Evolutionary conservation across 2,888 invertebrate genomes (phyloP), one percentile per base, ranked within the genome.

Genomic region (Chaetogeoica ovagalla): DNA sequence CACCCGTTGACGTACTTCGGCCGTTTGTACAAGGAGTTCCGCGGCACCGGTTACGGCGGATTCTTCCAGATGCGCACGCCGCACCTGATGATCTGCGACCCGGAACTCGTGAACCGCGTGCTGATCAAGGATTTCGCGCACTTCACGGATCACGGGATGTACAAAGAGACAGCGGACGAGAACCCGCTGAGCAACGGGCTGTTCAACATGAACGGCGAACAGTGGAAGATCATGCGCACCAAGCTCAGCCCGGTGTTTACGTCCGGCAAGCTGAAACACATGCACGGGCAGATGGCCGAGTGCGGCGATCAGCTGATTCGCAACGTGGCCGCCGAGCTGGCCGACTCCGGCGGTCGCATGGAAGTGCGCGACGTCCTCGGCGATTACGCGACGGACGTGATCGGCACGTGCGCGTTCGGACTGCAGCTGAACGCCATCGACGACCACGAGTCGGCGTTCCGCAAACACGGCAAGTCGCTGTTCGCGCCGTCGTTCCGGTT

Each of bases 211-310:
- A 87, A 86, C 79, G 88, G 87, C 81, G 87, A 87, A 0, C 86
- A 87, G 1, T 90, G 90, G 90, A 89, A 87, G 83, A 85, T 85
- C 39, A 84, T 89, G 17, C 85, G 90, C 39, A 83, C 86, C 0
- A 88, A 88, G 82, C 84, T 90, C 57, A 87, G 88, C 0, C 89
- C 89, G 0, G 87, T 88, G 1, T 88, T 90, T 83, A 88, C 89
- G 0, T 86, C 88, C 1, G 89, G 88, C 30, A 90, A 89, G 84
- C 85, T 90, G 81, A 89, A 87, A 84, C 85, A 84, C 59, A 89
- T 89, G 89, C 86, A 88, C 52, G 86, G 86, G 0, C 85, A 88
- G 57, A 87, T 89, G 84, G 83, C 85, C 60, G 86, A 87, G 60
- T 87, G 86, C 48, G 85, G 86, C n/a, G 84, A 86, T 37, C 85